These are phyloP conservation scores for Cataglyphis rosenhaueri DNA, from an alignment of 2,888 invertebrate genomes.

Conservation along the genomic window DNA sequence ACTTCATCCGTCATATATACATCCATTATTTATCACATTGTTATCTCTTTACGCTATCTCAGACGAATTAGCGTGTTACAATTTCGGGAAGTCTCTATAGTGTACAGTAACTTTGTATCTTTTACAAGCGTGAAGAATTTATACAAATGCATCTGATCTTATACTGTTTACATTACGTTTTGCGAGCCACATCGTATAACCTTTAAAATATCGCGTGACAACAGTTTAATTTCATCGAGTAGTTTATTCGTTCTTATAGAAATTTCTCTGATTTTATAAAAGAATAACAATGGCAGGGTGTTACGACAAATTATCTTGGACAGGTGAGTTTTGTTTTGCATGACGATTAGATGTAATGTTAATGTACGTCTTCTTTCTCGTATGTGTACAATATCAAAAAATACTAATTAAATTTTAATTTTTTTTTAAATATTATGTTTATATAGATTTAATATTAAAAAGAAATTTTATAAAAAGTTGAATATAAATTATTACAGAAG, in stretches of 20 bases:
- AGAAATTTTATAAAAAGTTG: not conserved
- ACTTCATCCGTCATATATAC: not conserved
- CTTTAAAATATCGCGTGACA: not conserved
- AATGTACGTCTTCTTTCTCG: not conserved
- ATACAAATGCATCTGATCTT: not conserved
- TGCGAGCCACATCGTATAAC: constrained; percentile 39
- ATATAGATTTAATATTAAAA: not conserved
- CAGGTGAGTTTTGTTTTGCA: constrained; percentile 85
- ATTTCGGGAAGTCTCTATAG: not conserved
- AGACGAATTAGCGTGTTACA: not conserved
- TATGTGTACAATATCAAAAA: not conserved
- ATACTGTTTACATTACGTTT: constrained; percentile 16
- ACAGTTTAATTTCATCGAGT: not conserved
- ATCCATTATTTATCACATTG: constrained; percentile 33
- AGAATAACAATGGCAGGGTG: constrained; percentile 85
- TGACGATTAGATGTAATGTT: not conserved
- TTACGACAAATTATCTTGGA: constrained; percentile 87
- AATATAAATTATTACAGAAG: not conserved
- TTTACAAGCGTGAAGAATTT: not conserved
- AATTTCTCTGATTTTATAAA: constrained; percentile 21
- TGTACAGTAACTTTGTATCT: not conserved
- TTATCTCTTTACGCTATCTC: constrained; percentile 3
- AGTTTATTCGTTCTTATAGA: not conserved
- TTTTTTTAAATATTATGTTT: not conserved
- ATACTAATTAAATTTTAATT: not conserved